Evolutionary conservation across 1,140 invertebrate genomes (phyloP).

Genomic region (Brachionus paranguensis): DNA sequence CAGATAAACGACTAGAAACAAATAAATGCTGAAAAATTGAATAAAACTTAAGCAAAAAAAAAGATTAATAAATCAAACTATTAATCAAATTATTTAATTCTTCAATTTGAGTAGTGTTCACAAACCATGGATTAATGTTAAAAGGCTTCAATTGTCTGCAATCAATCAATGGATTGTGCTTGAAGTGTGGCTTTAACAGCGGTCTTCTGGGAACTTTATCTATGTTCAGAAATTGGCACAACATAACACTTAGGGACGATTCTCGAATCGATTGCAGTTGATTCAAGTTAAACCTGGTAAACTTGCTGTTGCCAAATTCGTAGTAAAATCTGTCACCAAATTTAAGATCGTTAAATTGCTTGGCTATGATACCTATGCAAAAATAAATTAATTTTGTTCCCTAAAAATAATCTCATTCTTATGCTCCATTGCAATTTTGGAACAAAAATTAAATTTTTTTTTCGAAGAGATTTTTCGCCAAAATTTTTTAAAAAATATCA

Average conservation of each 20-base stretch:
- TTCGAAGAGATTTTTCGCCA: too few species aligned
- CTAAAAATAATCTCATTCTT: too few species aligned
- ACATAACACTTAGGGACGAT: neutral
- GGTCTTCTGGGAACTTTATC: neutral
- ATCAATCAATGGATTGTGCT: neutral
- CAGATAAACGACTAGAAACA: neutral
- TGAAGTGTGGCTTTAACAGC: neutral
- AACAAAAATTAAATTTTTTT: too few species aligned
- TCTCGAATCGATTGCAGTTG: neutral
- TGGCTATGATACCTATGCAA: constrained; percentile 65
- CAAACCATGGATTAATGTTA: neutral
- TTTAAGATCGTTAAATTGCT: constrained; percentile 80
- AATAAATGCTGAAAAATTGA: neutral
- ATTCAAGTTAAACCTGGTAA: neutral
- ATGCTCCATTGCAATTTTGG: too few species aligned
- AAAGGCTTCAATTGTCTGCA: neutral
- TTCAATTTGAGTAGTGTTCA: neutral
- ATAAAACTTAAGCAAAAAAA: neutral
- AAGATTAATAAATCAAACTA: neutral
- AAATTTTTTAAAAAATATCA: too few species aligned
- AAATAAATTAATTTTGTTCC: neutral
- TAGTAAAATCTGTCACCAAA: constrained; percentile 93
- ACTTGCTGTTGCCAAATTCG: constrained; percentile 19
- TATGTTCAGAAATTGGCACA: neutral
- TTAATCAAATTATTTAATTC: neutral